phyloP scores from a whole-genome alignment of 2,113 vertebrate species.

The Myodes glareolus region DNA sequence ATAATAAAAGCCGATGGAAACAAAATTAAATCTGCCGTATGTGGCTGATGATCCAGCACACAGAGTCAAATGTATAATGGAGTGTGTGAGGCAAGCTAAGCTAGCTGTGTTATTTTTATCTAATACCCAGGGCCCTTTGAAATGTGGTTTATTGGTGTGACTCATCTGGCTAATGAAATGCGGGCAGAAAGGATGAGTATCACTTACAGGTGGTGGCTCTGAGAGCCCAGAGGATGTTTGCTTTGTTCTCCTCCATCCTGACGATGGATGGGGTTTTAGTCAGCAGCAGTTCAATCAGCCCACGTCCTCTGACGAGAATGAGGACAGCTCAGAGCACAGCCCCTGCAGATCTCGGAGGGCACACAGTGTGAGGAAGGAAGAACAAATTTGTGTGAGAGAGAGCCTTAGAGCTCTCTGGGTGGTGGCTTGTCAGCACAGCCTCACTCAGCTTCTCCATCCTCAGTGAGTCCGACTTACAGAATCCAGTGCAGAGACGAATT shows the following conservation, averaged over 20 bases:
- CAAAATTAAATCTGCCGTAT: neutral
- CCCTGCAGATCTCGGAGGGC: neutral
- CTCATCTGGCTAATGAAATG: slow-evolving; percentile 21
- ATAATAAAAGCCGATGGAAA: too few relatives aligned
- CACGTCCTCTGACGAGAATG: neutral
- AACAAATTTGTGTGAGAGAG: neutral
- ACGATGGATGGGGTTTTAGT: neutral
- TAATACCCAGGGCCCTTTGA: neutral
- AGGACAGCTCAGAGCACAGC: slow-evolving; percentile 24
- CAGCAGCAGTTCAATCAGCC: neutral
- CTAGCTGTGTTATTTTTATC: neutral
- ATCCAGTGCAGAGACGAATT: neutral
- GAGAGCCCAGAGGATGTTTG: neutral
- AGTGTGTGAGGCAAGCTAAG: too few relatives aligned
- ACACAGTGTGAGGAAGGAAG: neutral
- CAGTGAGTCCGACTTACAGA: neutral
- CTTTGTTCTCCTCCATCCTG: neutral
- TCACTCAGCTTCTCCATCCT: neutral
- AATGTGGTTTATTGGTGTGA: neutral
- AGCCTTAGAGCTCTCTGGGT: neutral
- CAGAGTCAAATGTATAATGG: neutral
- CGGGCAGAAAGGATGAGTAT: slow-evolving; percentile 2
- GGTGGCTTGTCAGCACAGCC: neutral
- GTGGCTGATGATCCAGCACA: neutral
- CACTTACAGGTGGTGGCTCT: slow-evolving; percentile 18